These are phyloP conservation scores for Pseudanteris insignis DNA, from an alignment of 2,888 invertebrate genomes.

Conservation along the genomic window DNA sequence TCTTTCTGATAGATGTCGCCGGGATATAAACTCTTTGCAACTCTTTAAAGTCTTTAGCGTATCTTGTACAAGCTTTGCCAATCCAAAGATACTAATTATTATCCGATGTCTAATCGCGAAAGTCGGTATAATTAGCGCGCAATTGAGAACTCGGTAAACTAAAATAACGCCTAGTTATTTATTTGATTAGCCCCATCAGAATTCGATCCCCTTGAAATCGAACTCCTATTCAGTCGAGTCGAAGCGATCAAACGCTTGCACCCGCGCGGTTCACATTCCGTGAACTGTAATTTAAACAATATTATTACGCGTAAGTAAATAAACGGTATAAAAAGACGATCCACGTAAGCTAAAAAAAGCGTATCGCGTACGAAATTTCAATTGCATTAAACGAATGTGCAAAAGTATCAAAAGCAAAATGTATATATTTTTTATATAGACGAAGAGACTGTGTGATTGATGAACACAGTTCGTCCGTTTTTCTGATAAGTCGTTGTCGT, in stretches of 20 bases:
- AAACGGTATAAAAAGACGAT: conserved; percentile 10
- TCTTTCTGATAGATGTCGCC: conserved; percentile 12
- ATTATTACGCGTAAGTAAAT: too few relatives aligned
- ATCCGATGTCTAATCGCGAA: conserved; percentile 2
- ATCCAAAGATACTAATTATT: conserved; percentile 10
- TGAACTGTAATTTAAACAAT: conserved; percentile 23
- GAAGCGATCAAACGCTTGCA: conserved; percentile 21
- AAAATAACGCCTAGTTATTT: too few relatives aligned
- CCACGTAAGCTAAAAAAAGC: conserved; percentile 29
- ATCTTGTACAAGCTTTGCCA: conserved; percentile 3
- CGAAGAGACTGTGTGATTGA: conserved; percentile 46
- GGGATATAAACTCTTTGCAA: conserved; percentile 12
- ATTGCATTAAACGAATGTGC: conserved; percentile 44
- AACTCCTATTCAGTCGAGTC: not conserved
- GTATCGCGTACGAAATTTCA: conserved; percentile 41
- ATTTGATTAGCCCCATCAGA: too few relatives aligned
- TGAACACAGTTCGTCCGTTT: conserved; percentile 47
- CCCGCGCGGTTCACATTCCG: conserved; percentile 4
- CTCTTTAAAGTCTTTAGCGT: conserved; percentile 8
- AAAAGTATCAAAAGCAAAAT: conserved; percentile 44
- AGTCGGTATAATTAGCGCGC: conserved; percentile 6
- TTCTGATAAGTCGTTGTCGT: conserved; percentile 46
- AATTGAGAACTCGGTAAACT: not conserved
- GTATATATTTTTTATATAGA: conserved; percentile 46
- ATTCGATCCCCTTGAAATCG: too few relatives aligned